phyloP scores from a whole-genome alignment of 2,888 invertebrate genomes.

The Scaptomyza cyrtandrae region DNA sequence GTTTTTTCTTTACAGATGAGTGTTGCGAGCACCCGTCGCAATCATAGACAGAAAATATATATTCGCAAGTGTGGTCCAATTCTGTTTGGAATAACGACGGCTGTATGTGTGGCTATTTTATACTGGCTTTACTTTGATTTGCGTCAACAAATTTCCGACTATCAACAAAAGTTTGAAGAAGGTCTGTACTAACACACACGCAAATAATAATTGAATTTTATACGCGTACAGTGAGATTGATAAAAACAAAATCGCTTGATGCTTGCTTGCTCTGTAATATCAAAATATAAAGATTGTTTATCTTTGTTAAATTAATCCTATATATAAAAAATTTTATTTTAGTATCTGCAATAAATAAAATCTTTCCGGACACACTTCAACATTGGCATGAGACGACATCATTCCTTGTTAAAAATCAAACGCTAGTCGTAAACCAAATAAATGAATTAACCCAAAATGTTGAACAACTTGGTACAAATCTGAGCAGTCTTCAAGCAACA shows the following conservation, averaged over 20 bases:
- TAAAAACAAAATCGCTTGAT: background rate
- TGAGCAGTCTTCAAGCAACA: conserved; percentile 74
- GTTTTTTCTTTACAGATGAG: conserved; percentile 51
- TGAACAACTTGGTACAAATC: conserved; percentile 85
- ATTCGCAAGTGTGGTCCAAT: conserved; percentile 82
- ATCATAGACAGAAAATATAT: conserved; percentile 77
- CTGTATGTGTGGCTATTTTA: conserved; percentile 80
- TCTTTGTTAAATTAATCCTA: background rate
- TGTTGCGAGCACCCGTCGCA: conserved; percentile 72
- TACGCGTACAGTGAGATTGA: background rate
- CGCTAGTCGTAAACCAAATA: conserved; percentile 86
- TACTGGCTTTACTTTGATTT: conserved; percentile 84
- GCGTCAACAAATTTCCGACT: conserved; percentile 82
- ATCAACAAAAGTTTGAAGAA: conserved; percentile 84
- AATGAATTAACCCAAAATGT: conserved; percentile 86
- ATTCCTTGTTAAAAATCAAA: conserved; percentile 89
- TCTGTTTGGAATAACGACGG: conserved; percentile 76
- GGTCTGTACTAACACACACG: conserved; percentile 59
- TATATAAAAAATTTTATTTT: conserved; percentile 27
- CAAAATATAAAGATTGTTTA: too few relatives aligned
- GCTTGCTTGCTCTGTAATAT: too few relatives aligned
- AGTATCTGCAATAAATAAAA: conserved; percentile 89
- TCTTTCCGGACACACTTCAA: conserved; percentile 89
- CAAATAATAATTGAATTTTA: background rate
- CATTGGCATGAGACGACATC: conserved; percentile 89